These are phyloP conservation scores for Eupithecia tripunctaria DNA, from an alignment of 2,888 invertebrate species.

Conservation along the genomic window DNA sequence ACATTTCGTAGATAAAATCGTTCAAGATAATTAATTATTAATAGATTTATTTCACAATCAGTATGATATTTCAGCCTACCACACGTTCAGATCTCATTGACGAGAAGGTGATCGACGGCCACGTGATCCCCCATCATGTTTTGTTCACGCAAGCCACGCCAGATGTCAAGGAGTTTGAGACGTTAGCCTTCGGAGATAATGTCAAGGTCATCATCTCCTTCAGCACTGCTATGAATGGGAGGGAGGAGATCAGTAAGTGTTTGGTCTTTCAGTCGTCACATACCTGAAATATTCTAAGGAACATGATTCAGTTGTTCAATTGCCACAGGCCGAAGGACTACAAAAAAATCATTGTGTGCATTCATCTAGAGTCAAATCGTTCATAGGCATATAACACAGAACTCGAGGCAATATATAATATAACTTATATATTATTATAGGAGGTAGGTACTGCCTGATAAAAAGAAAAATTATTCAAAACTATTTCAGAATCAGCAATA, in stretches of 20 bases:
- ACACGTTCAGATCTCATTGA: conserved; percentile 91
- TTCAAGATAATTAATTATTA: not conserved
- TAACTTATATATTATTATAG: too few species aligned
- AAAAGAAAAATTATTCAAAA: not conserved
- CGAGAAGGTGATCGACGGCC: conserved; percentile 93
- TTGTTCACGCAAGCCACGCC: conserved; percentile 93
- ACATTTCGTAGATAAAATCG: too few species aligned
- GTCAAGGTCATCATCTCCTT: conserved; percentile 93
- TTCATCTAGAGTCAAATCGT: too few species aligned
- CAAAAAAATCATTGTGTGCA: not conserved
- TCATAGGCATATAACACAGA: too few species aligned
- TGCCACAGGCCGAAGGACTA: not conserved
- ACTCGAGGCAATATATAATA: not conserved
- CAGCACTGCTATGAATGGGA: conserved; percentile 88
- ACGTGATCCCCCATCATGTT: conserved; percentile 94
- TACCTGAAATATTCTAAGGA: not conserved
- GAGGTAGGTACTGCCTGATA: not conserved
- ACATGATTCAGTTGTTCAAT: not conserved
- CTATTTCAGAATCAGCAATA: not conserved
- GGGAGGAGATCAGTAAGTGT: conserved; percentile 86
- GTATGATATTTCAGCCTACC: conserved; percentile 80
- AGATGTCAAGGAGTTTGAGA: conserved; percentile 89
- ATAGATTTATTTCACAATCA: not conserved
- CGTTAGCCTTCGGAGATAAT: conserved; percentile 92
- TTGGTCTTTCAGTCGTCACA: not conserved